These are phyloP conservation scores for Tachypleus tridentatus DNA, from an alignment of 1,140 invertebrate species.

Conservation along the genomic window DNA sequence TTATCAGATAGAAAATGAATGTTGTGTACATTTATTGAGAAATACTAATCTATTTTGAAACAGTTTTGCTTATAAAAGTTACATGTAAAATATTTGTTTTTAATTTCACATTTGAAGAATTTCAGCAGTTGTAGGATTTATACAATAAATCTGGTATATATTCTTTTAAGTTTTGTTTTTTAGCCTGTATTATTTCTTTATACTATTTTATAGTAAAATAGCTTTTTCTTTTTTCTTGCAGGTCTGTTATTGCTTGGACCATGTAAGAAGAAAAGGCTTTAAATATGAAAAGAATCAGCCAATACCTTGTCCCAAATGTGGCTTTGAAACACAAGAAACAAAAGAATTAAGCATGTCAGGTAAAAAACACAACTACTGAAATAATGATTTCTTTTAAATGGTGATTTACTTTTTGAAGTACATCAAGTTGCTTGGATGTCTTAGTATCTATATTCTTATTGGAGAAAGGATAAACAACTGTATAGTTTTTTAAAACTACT, in stretches of 20 bases:
- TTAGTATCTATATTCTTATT: conserved; percentile 3
- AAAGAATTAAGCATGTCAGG: conserved; percentile 93
- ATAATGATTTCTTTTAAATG: no score
- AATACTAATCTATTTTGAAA: no score
- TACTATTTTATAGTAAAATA: neutral
- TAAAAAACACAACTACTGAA: conserved; percentile 33
- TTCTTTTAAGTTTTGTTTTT: conserved; percentile 6
- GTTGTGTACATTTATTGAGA: no score
- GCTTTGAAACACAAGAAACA: conserved; percentile 76
- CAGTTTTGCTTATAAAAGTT: no score
- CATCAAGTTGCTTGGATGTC: conserved; percentile 12
- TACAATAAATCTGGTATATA: neutral
- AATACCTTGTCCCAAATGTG: conserved; percentile 90
- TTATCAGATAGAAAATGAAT: no score
- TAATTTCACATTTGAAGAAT: no score
- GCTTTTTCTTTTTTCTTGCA: conserved; percentile 19
- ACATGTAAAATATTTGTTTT: no score
- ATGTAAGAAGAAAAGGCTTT: conserved; percentile 81
- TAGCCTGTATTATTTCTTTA: no score
- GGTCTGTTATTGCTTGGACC: conserved; percentile 92
- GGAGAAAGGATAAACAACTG: conserved; percentile 7
- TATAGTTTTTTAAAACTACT: conserved; percentile 4
- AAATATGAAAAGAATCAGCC: conserved; percentile 79
- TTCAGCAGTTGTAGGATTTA: no score
- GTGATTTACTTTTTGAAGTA: conserved; percentile 28